These are phyloP conservation scores for Adelosebastes latens DNA, from an alignment of 2,797 vertebrate genomes.

Conservation along the genomic window DNA sequence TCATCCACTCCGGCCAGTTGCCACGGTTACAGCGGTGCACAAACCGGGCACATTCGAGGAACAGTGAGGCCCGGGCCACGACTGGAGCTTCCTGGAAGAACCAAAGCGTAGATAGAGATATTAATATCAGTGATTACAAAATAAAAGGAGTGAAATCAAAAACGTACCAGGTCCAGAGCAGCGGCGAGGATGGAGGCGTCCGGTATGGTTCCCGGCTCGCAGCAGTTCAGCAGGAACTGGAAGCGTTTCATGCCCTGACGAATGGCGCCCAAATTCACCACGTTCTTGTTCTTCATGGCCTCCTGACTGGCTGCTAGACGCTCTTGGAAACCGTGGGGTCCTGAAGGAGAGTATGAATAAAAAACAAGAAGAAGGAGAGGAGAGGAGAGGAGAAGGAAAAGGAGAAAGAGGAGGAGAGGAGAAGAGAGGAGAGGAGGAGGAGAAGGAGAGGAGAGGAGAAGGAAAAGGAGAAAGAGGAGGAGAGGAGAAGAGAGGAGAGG, in stretches of 20 bases:
- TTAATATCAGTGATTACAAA: background rate
- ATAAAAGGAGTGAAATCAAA: background rate
- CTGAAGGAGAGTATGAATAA: constrained; percentile 74
- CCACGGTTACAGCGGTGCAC: constrained; percentile 98
- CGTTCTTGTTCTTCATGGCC: constrained; percentile 94
- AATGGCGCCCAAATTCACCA: constrained; percentile 97
- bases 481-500: too few species aligned
- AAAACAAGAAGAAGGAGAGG: background rate
- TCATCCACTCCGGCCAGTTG: constrained; percentile 99
- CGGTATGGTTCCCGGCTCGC: constrained; percentile 96
- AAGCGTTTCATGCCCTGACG: constrained; percentile 99
- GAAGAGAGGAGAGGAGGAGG: too few species aligned
- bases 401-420: too few species aligned
- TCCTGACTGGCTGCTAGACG: constrained; percentile 92
- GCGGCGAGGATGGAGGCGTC: constrained; percentile 98
- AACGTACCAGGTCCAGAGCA: constrained; percentile 92
- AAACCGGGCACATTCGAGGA: constrained; percentile 96
- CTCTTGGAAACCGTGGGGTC: constrained; percentile 95
- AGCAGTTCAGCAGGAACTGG: constrained; percentile 98
- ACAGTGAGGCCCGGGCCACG: constrained; percentile 94
- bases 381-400: too few species aligned
- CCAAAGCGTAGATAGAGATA: background rate
- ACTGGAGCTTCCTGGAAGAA: constrained; percentile 92
- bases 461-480: too few species aligned
- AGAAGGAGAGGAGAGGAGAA: too few species aligned